Base-by-base conservation (phyloP, 2,113 vertebrate genomes). In the Anarhynchus alexandrinus region DNA sequence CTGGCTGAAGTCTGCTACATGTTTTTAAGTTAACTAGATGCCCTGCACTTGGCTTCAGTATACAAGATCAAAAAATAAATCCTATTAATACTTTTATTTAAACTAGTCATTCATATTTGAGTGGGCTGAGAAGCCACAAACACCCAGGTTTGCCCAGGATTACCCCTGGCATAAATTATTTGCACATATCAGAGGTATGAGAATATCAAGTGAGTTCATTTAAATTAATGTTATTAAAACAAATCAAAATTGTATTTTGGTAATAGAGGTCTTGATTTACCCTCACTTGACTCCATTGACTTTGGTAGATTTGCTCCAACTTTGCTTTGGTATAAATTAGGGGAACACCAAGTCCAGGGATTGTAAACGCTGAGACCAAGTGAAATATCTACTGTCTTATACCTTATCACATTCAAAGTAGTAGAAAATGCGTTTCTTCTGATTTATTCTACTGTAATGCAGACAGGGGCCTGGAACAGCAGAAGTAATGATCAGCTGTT, bases 191-290 rank as follows among this genome's bases (percentile, higher is more conserved):
- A 81, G 85, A 93, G 57, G 42, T 66, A 91, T 30, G 51, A 93
- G 70, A 93, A 79, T 96, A 97, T 88, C 81, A 79, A 96, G 76
- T 54, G 82, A 97, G 93, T 94, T 93, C 87, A 94, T 96, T 97
- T 83, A 93, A 97, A 97, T 96, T 96, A 97, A 94, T 89, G 57
- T 92, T 88, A 93, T 95, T 97, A 89, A 93, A 95, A 92, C 89
- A 96, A 96, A 94, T 87, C 84, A 92, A 65, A 95, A 97, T 97
- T 97, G 95, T 96, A 97, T 96, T 97, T 87, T 85, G 86, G 85
- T 62, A 95, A 82, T 79, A 90, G 54, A 95, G 23, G 42, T 10
- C 42, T 87, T 91, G 84, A 87, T 95, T 95, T 91, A 94, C 62
- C 51, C 45, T 65, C 47, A 51, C 73, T 91, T 88, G 94, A 77